These are phyloP conservation scores for Hydriomena furcata DNA, from an alignment of 2,888 invertebrate genomes.

Conservation along the genomic window DNA sequence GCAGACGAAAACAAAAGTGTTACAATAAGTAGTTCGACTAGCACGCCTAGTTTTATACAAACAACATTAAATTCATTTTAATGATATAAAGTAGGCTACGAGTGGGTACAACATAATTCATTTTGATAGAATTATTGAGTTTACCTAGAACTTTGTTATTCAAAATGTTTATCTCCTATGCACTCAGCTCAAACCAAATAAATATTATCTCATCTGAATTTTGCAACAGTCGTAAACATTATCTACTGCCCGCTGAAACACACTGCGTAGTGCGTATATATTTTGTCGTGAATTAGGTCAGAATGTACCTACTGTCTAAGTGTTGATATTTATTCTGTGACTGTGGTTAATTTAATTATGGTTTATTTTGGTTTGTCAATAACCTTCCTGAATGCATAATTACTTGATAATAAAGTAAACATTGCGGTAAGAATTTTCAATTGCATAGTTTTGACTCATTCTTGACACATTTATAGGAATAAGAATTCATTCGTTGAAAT, in stretches of 20 bases:
- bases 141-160: slow-evolving; percentile 14
- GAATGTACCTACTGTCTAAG: slow-evolving; percentile 9
- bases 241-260: slow-evolving; percentile 18
- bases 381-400: slow-evolving; percentile 3
- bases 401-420: background rate
- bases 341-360: slow-evolving; percentile 6
- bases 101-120: too few species aligned
- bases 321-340: slow-evolving; percentile 8
- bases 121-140: background rate
- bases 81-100: too few species aligned
- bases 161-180: slow-evolving; percentile 25
- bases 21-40: too few species aligned
- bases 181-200: slow-evolving; percentile 28
- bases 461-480: too few species aligned
- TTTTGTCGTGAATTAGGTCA: slow-evolving; percentile 24
- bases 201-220: slow-evolving; percentile 25
- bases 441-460: too few species aligned
- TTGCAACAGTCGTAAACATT: slow-evolving; percentile 25
- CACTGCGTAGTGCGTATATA: slow-evolving; percentile 23
- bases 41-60: too few species aligned
- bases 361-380: slow-evolving; percentile 3
- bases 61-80: too few species aligned
- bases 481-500: too few species aligned
- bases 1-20: too few species aligned
- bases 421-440: background rate